Conservation (phyloP, 2,888 invertebrate species). For the Eilema sororculum region DNA sequence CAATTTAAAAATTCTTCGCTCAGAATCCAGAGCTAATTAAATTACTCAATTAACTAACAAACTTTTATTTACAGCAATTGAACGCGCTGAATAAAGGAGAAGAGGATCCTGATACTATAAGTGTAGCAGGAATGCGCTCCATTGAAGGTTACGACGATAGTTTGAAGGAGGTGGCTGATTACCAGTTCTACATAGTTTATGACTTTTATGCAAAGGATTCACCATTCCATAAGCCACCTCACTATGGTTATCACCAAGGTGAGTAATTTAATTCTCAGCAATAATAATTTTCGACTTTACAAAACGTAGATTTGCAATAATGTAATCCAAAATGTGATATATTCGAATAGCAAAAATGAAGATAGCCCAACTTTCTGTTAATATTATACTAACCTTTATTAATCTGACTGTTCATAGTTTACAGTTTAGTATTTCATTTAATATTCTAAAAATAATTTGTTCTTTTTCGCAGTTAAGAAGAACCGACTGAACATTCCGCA, state of each 20-base stretch:
- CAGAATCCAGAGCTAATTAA: neutral
- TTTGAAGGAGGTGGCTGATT: constrained; percentile 89
- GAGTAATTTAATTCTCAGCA: constrained; percentile 23
- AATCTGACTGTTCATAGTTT: too few species aligned
- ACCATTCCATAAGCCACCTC: constrained; percentile 91
- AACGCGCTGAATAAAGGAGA: constrained; percentile 94
- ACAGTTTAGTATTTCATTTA: neutral
- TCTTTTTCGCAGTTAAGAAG: constrained; percentile 79
- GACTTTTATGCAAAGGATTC: constrained; percentile 95
- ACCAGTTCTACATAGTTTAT: constrained; percentile 94
- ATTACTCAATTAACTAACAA: constrained; percentile 1
- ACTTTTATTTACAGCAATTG: constrained; percentile 87
- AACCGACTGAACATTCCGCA: constrained; percentile 93
- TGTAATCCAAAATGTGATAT: neutral
- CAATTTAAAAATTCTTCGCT: neutral
- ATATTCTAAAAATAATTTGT: neutral
- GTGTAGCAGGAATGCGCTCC: constrained; percentile 90
- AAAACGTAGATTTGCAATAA: neutral
- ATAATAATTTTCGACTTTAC: neutral
- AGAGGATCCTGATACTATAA: constrained; percentile 88
- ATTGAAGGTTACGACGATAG: constrained; percentile 89
- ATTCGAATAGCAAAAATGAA: neutral
- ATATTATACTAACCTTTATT: too few species aligned
- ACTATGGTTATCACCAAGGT: constrained; percentile 92
- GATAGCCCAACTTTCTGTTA: too few species aligned